A percentile compares a stretch with the other conserved stretches of the same genome.
phyloP scores from a whole-genome alignment of 2,888 invertebrate species.

The Cheilosia grossa region DNA sequence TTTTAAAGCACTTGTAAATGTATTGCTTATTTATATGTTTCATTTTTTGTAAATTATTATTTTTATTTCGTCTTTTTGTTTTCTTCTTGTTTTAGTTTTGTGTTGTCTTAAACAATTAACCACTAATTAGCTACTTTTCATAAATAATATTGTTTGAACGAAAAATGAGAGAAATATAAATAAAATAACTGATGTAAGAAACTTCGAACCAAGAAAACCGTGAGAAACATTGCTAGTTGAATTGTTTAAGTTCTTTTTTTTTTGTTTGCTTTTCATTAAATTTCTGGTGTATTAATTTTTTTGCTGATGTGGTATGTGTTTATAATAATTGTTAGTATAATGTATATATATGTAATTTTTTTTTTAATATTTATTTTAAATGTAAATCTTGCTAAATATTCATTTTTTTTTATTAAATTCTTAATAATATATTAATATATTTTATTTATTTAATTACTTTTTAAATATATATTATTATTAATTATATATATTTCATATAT shows the following conservation, averaged over 20 bases:
- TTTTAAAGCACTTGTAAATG: constrained; percentile 75
- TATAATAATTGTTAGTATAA: constrained; percentile 71
- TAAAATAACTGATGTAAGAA: constrained; percentile 45
- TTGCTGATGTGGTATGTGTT: constrained; percentile 72
- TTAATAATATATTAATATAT: constrained; percentile 71
- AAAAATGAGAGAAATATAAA: constrained; percentile 28
- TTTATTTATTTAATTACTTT: constrained; percentile 72
- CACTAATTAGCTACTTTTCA: constrained; percentile 69
- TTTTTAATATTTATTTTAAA: constrained; percentile 69
- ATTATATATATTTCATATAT: constrained; percentile 82
- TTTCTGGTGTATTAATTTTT: constrained; percentile 53
- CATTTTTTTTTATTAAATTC: constrained; percentile 59
- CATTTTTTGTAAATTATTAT: constrained; percentile 65
- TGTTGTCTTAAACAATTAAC: constrained; percentile 59
- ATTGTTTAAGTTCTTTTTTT: constrained; percentile 37
- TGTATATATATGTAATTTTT: constrained; percentile 68
- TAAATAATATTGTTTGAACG: constrained; percentile 52
- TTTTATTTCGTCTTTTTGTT: constrained; percentile 57
- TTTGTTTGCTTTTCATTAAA: constrained; percentile 19
- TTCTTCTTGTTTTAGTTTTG: constrained; percentile 47
- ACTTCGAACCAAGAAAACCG: constrained; percentile 64
- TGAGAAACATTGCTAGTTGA: constrained; percentile 65
- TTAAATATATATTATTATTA: constrained; percentile 76
- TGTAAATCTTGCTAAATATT: constrained; percentile 75
- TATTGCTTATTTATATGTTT: constrained; percentile 66